Base-by-base conservation (phyloP, 2,113 vertebrate genomes). In the Myotis lucifugus region DNA sequence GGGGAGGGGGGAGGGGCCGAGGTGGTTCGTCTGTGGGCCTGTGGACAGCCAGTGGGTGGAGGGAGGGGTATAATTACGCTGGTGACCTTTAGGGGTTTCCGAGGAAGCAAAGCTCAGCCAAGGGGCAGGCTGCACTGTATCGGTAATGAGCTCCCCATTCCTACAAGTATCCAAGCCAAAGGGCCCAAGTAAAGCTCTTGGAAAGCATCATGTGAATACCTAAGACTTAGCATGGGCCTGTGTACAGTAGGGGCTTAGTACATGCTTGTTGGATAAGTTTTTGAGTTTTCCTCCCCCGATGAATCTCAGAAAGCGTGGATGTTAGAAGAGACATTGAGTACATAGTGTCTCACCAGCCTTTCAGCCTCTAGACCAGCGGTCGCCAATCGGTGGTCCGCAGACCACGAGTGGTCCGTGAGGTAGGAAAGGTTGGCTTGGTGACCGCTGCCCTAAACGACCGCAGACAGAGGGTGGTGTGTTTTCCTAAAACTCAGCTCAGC, bases 51-150 rank as follows among this genome's bases (percentile, higher is more conserved):
- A 13, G 4, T 8, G 8, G 8, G n/a, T 25, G 42, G 37, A 23
- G 6, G 37, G 25, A 8, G 14, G 13, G 21, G 1, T 74, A 1
- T 15, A 8, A 13, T 40, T 37, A 46, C 13, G 7, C 72, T n/a
- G 72, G 15, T 23, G 52, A 78, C 37, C 52, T 32, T 40, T 37
- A 61, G 46, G 46, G 5, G 40, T 85, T 66, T 93, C 90, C 48
- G 85, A 78, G 79, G 34, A 37, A 27, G 42, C 52, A 32, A 34
- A 64, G 46, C 25, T 12, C 32, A 48, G 72, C 8, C 23, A 5
- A 0, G 0, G 29, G n/a, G 9, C 2, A 19, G 52, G 21, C 29
- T 21, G 21, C 46, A 23, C 40, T 48, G 34, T 32, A 0, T 21
- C 2, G 50, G 21, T 84, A 27, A 10, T 54, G 72, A 88, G 79